Conservation (phyloP, 1,140 invertebrate genomes). For the Drosophila miranda region DNA sequence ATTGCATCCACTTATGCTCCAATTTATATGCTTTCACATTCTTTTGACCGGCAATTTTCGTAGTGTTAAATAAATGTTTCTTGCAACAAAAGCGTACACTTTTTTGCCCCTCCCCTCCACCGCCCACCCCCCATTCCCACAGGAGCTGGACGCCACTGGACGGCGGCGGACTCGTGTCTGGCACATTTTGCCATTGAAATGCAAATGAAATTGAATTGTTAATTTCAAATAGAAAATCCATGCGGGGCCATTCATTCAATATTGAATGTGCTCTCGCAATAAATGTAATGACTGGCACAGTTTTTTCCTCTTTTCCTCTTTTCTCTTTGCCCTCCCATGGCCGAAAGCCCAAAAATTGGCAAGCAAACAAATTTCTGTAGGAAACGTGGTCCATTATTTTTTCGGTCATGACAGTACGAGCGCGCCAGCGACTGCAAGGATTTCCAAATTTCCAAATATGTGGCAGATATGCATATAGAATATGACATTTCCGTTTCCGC, state of each 20-base stretch:
- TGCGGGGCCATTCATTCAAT: conserved; percentile 72
- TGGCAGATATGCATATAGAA: conserved; percentile 48
- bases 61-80: conserved; percentile 57
- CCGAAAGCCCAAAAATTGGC: conserved; percentile 61
- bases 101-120: too few relatives aligned
- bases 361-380: conserved; percentile 78
- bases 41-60: conserved; percentile 32
- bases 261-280: conserved; percentile 79
- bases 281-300: conserved; percentile 80
- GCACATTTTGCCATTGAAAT: conserved; percentile 73
- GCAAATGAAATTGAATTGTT: conserved; percentile 81
- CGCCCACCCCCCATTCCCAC: too few relatives aligned
- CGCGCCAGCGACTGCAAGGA: conserved; percentile 45
- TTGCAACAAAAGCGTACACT: conserved; percentile 34
- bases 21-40: conserved; percentile 44
- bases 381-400: conserved; percentile 75
- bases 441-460: neutral
- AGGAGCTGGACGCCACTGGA: neutral
- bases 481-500: conserved; percentile 73
- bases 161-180: conserved; percentile 18
- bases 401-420: conserved; percentile 53
- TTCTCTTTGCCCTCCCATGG: too few relatives aligned
- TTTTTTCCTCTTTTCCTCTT: conserved; percentile 33
- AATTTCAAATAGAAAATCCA: conserved; percentile 81
- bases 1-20: conserved; percentile 37